Evolutionary conservation across 2,888 invertebrate species (phyloP).

Genomic region (Spatulosminthurus flaviceps): DNA sequence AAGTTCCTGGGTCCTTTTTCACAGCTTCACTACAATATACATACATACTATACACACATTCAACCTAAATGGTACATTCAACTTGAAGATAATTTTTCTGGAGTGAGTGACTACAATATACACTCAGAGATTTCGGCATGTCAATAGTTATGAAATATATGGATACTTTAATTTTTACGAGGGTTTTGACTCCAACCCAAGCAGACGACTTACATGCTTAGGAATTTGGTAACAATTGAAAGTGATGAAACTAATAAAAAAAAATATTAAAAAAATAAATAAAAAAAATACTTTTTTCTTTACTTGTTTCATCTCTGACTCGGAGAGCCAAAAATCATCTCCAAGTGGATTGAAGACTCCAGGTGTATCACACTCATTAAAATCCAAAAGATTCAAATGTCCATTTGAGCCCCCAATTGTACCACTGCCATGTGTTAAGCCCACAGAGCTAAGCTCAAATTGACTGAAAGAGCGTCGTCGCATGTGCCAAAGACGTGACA

Average conservation of each 20-base stretch:
- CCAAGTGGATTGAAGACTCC: conserved; percentile 58
- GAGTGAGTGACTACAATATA: no score
- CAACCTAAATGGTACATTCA: no score
- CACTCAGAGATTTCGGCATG: no score
- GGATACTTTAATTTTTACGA: no score
- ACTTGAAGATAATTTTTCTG: no score
- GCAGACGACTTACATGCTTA: no score
- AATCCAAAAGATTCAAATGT: conserved; percentile 54
- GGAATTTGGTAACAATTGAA: no score
- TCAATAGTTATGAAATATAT: no score
- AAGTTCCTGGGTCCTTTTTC: no score
- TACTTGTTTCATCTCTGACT: conserved; percentile 48
- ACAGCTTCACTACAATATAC: no score
- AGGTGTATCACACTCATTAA: conserved; percentile 55
- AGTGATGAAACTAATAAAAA: not conserved
- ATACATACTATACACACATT: no score
- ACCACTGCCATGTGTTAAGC: conserved; percentile 2
- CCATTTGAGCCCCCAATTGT: conserved; percentile 52
- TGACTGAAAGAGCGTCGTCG: conserved; percentile 59
- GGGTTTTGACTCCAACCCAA: no score
- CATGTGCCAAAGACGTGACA: conserved; percentile 61
- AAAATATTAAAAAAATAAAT: conserved; percentile 13
- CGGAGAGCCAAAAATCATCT: conserved; percentile 56
- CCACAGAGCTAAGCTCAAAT: conserved; percentile 53
- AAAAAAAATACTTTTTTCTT: not conserved